A percentile compares a stretch with the other conserved stretches of the same genome.
Evolutionary conservation across 2,113 vertebrate species (phyloP).

Genomic region (Porphyrio hochstetteri): DNA sequence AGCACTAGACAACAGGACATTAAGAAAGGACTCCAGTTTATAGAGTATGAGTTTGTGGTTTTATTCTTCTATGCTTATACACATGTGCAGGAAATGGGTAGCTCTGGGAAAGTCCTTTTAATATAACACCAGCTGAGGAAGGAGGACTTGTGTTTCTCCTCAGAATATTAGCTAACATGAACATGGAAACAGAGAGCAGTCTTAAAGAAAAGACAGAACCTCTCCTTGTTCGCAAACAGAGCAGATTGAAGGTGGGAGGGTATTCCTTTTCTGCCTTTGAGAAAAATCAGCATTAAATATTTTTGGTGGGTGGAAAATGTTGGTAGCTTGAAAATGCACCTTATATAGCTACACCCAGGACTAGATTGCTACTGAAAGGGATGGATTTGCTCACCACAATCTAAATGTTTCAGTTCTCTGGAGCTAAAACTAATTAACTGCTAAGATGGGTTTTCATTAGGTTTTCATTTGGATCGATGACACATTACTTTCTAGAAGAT

Average conservation of each 20-base stretch:
- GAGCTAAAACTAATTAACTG: neutral
- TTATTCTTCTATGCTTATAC: neutral
- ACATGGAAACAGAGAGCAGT: neutral
- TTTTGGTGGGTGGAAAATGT: neutral
- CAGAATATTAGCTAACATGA: neutral
- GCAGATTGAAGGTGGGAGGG: neutral
- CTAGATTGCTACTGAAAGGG: neutral
- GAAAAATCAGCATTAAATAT: neutral
- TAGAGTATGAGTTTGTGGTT: conserved; percentile 85
- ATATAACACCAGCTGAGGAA: neutral
- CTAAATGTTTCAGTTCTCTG: neutral
- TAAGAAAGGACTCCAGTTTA: conserved; percentile 93
- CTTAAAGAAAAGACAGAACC: neutral
- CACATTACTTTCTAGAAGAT: neutral
- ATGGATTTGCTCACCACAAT: neutral
- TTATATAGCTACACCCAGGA: neutral
- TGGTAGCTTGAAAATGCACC: neutral
- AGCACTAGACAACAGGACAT: conserved; percentile 91
- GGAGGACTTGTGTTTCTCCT: neutral
- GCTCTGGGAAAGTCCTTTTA: neutral
- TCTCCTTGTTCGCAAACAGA: neutral
- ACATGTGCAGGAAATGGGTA: neutral
- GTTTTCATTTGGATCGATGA: neutral
- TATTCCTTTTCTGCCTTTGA: neutral
- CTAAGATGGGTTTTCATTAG: too few species aligned